Base-by-base conservation (phyloP, 2,113 vertebrate genomes). In the Felis catus region DNA sequence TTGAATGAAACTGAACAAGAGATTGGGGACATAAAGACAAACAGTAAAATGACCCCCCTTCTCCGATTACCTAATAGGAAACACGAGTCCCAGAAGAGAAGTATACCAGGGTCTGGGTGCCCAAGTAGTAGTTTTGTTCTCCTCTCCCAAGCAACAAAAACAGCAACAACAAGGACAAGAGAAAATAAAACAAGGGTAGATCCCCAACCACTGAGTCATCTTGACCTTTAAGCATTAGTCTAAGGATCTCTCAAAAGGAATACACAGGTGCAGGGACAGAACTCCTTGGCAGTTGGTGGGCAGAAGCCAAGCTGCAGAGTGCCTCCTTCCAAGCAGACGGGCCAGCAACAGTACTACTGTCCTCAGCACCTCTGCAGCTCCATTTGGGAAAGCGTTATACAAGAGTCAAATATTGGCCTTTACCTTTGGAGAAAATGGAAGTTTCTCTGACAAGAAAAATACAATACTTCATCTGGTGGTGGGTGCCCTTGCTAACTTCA, bases 231-330 rank as follows among this genome's bases (percentile, higher is more conserved):
- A 36, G n/a, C 4, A 58, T 91, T 31, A 95, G 51, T 61, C 1
- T 1, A 94, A 92, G 53, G 95, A 94, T 89, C 92, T 97, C 76
- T 89, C n/a, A 81, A 94, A 92, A 79, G 85, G 91, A 96, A 96
- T 71, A 71, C 45, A 94, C 7, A 95, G 81, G 80, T 91, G 33
- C 36, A 95, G 71, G 91, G 96, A 97, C 73, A 76, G 65, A 83
- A 97, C 95, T 92, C 94, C 94, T 80, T 33, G 92, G 92, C 79
- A 23, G 74, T 74, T 97, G 97, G 94, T 70, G 93, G 96, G 92
- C 88, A 97, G 94, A 97, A 91, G 71, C 96, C 85, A 97, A 93
- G n/a, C 36, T 94, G 53, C 79, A 95, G 96, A 97, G 15, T 21
- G 23, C 45, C 58, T 84, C 45, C 15, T 80, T 39, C 18, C 61